phyloP scores from a whole-genome alignment of 2,797 vertebrate species.

The Pangasius sanitwongsei region DNA sequence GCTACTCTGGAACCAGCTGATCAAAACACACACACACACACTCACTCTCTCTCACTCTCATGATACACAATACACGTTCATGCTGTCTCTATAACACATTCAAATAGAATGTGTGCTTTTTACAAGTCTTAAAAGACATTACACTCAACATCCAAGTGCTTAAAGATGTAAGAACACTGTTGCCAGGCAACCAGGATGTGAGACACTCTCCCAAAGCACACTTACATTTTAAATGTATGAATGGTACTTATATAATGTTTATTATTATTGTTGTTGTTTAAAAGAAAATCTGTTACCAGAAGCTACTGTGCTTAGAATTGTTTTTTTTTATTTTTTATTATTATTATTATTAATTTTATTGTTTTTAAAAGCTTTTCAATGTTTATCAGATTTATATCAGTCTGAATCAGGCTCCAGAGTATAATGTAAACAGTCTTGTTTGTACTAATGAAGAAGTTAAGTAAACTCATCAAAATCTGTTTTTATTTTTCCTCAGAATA shows the following conservation, averaged over 20 bases:
- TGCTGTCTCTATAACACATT: neutral
- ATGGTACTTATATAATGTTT: neutral
- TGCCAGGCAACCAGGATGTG: neutral
- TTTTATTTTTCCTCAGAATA: constrained; percentile 72
- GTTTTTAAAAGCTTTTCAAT: neutral
- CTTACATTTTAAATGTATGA: no score
- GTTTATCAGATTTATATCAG: neutral
- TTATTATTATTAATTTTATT: neutral
- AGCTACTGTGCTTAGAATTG: neutral
- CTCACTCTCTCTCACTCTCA: neutral
- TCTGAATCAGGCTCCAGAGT: constrained; percentile 7
- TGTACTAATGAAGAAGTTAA: neutral
- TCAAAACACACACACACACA: neutral
- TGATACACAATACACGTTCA: neutral
- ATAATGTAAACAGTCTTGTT: neutral
- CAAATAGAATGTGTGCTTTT: neutral
- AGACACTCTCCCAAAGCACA: neutral
- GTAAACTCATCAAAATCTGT: neutral
- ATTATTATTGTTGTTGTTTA: neutral
- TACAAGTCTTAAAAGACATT: neutral
- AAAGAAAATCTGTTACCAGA: neutral
- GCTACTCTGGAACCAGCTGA: neutral
- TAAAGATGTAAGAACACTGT: neutral
- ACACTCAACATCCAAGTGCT: neutral
- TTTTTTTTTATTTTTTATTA: neutral